Evolutionary conservation across 2,113 vertebrate species (phyloP), one percentile per base, ranked within the genome.

Genomic region (Lonchura striata): DNA sequence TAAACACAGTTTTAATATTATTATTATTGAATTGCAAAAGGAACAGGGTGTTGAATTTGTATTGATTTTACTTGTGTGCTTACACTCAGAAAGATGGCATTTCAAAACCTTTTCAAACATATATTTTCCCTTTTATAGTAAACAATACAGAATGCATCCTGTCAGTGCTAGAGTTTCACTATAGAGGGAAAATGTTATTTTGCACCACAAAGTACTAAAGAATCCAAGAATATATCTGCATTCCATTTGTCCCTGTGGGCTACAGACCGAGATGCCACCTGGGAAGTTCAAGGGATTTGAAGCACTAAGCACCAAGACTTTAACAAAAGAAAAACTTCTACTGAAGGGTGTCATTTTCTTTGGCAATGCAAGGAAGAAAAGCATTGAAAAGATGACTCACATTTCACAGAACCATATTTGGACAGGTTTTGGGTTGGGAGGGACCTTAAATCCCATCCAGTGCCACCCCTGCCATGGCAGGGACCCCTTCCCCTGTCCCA

Each of bases 1-100:
- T 97, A 93, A 97, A 95, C 94, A 88, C 8, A 22, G 78, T 97
- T 97, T 97, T 95, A 97, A 97, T 95, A 96, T 95, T 96, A 94
- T 96, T 96, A 90, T 94, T 96, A 97, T 84, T 95, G 94, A 96
- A 94, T 95, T 77, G 82, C 69, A 93, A 94, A 95, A 95, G 96
- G 96, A 96, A 50, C 50, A 95, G 64, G 46, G 75, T 78, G 92
- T 93, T 95, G 82, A 76, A 81, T 95, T 94, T 83, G 46, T 96
- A 95, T 97, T 90, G 92, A 96, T 95, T 97, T 97, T 91, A 92
- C 94, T 92, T 85, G 53, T 94, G 79, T 95, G 79, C 90, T 94
- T 97, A 77, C 61, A 92, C 78, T 94, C 6, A 86, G 89, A 96
- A 94, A 95, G 80, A 96, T 90, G 82, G 57, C 46, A 83, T 97